These are phyloP conservation scores for Chloroclystis v-ata DNA, from an alignment of 2,888 invertebrate species.

Conservation along the genomic window DNA sequence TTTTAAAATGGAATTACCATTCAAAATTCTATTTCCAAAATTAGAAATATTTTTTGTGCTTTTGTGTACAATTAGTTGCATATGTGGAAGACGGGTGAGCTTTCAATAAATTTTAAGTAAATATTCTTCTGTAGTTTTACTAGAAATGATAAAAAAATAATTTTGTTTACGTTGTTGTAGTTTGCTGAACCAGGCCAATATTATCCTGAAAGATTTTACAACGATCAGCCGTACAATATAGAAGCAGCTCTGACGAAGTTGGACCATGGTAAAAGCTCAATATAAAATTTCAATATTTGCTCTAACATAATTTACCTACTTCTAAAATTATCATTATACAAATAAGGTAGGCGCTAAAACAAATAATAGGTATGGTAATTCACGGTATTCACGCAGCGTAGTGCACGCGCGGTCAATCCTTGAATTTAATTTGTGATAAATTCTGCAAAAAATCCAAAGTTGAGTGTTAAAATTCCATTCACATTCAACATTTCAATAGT, in stretches of 20 bases:
- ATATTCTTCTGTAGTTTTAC: background rate
- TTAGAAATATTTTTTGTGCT: slow-evolving; percentile 36
- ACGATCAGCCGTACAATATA: slow-evolving; percentile 27
- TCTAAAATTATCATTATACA: too few species aligned
- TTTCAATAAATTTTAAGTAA: background rate
- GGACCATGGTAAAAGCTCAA: slow-evolving; percentile 45
- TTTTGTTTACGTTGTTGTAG: slow-evolving; percentile 32
- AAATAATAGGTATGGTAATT: too few species aligned
- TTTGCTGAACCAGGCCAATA: slow-evolving; percentile 46
- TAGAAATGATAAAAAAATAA: too few species aligned
- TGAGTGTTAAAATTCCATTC: too few species aligned
- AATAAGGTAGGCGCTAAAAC: too few species aligned
- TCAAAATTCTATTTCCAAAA: slow-evolving; percentile 25
- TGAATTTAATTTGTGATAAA: too few species aligned
- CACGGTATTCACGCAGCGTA: too few species aligned
- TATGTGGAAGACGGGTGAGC: slow-evolving; percentile 50
- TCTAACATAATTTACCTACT: too few species aligned
- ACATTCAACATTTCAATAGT: too few species aligned
- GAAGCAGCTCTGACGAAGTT: slow-evolving; percentile 33
- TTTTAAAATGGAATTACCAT: slow-evolving; percentile 35
- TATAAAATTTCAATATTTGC: too few species aligned
- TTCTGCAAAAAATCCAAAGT: too few species aligned
- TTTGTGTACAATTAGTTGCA: slow-evolving; percentile 34
- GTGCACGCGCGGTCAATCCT: too few species aligned
- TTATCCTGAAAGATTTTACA: slow-evolving; percentile 43